phyloP scores from a whole-genome alignment of 2,888 invertebrate species.

The Thecophora atra region DNA sequence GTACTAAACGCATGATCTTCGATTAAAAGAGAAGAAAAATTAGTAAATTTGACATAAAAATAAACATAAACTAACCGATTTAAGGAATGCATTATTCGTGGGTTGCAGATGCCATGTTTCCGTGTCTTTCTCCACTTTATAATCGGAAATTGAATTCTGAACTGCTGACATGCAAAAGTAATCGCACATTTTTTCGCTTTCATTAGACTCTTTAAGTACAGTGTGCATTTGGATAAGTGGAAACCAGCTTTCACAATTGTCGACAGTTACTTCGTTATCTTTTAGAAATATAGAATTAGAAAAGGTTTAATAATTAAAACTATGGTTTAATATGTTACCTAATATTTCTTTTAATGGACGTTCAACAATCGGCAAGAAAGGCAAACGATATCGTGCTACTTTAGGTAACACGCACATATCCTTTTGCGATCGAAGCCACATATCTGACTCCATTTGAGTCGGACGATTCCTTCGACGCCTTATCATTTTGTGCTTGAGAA shows the following conservation, averaged over 20 bases:
- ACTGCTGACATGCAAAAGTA: conserved; percentile 64
- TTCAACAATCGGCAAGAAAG: conserved; percentile 63
- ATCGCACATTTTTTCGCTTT: conserved; percentile 59
- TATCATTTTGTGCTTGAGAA: conserved; percentile 64
- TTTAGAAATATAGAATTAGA: not conserved
- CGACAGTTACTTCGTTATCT: conserved; percentile 64
- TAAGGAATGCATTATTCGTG: conserved; percentile 65
- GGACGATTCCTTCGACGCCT: conserved; percentile 59
- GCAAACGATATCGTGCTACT: conserved; percentile 64
- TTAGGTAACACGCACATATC: conserved; percentile 63
- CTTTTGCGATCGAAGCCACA: conserved; percentile 61
- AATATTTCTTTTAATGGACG: conserved; percentile 60
- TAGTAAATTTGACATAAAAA: not conserved
- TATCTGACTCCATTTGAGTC: conserved; percentile 62
- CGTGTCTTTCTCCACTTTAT: conserved; percentile 57
- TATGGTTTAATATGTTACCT: conserved; percentile 45
- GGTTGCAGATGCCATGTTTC: conserved; percentile 64
- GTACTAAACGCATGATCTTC: conserved; percentile 60
- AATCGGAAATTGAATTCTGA: conserved; percentile 63
- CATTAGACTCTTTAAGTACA: conserved; percentile 56
- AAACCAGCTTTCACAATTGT: conserved; percentile 65
- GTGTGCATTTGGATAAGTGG: conserved; percentile 63
- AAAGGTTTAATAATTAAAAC: not conserved
- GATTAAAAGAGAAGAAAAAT: not conserved
- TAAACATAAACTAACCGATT: conserved; percentile 54